phyloP scores from a whole-genome alignment of 2,888 invertebrate species.

The Sphaerophoria rueppellii region DNA sequence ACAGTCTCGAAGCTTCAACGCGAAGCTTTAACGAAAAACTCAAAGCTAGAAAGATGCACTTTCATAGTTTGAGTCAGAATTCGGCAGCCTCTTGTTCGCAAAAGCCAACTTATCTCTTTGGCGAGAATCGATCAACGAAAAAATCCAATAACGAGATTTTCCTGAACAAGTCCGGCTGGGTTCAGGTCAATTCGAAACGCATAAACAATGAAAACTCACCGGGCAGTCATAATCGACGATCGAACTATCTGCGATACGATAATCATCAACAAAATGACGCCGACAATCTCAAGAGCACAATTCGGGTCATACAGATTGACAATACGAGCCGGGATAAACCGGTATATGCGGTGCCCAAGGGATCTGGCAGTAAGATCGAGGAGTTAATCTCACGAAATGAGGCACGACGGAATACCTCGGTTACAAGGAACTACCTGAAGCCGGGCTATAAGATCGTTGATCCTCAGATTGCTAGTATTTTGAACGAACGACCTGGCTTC shows the following conservation, averaged over 20 bases:
- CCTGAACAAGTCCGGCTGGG: conserved; percentile 83
- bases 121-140: conserved; percentile 76
- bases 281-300: conserved; percentile 74
- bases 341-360: conserved; percentile 76
- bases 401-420: conserved; percentile 76
- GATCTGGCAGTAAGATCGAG: conserved; percentile 80
- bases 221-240: conserved; percentile 75
- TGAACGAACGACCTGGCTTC: conserved; percentile 82
- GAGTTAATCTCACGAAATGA: conserved; percentile 82
- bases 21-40: conserved; percentile 81
- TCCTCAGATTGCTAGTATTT: conserved; percentile 80
- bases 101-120: conserved; percentile 81
- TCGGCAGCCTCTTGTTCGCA: conserved; percentile 74
- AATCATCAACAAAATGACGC: conserved; percentile 77
- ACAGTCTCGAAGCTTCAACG: conserved; percentile 80
- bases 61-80: conserved; percentile 76
- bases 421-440: conserved; percentile 76
- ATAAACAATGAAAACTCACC: conserved; percentile 79
- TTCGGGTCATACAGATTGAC: conserved; percentile 78
- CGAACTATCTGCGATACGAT: conserved; percentile 75
- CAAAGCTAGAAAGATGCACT: conserved; percentile 82
- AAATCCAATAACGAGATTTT: conserved; percentile 80
- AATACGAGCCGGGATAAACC: conserved; percentile 74
- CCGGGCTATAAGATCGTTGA: conserved; percentile 81
- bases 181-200: conserved; percentile 82